phyloP scores from a whole-genome alignment of 1,140 invertebrate species.

The Lordiphosa clarofinis region DNA sequence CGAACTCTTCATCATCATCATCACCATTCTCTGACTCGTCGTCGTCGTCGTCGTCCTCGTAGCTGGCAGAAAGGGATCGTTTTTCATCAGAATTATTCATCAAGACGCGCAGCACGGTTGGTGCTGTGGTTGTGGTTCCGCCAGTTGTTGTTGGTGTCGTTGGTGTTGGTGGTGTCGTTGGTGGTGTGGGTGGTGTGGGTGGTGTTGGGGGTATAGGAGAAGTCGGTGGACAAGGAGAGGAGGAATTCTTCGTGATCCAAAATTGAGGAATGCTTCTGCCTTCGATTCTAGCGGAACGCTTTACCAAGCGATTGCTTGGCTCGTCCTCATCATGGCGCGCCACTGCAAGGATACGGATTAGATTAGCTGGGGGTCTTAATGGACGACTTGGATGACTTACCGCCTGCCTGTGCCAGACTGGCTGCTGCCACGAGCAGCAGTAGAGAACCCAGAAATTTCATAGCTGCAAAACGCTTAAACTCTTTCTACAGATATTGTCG shows the following conservation, averaged over 20 bases:
- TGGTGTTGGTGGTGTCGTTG: not conserved
- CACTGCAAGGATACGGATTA: conserved; percentile 8
- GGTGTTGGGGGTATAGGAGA: not conserved
- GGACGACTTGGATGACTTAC: conserved; percentile 30
- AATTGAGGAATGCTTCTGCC: conserved; percentile 28
- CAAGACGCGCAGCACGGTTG: not conserved
- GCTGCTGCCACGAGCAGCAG: conserved; percentile 42
- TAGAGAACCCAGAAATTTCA: conserved; percentile 45
- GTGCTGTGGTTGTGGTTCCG: no score
- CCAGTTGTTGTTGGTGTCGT: no score
- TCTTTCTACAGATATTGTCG: not conserved
- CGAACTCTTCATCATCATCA: conserved; percentile 8
- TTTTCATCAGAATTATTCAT: conserved; percentile 12
- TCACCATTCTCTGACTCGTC: conserved; percentile 15
- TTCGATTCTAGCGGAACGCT: conserved; percentile 19
- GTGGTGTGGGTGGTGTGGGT: not conserved
- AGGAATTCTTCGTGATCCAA: conserved; percentile 25
- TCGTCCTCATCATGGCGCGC: conserved; percentile 15
- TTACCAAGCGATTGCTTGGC: conserved; percentile 18
- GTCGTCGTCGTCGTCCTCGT: not conserved
- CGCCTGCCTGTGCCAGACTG: conserved; percentile 32
- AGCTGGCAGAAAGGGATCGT: no score
- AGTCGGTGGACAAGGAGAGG: not conserved
- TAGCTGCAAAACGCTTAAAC: conserved; percentile 5
- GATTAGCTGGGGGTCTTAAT: no score